These are phyloP conservation scores for Cyanoderma ruficeps DNA, from an alignment of 2,113 vertebrate genomes.

Conservation along the genomic window DNA sequence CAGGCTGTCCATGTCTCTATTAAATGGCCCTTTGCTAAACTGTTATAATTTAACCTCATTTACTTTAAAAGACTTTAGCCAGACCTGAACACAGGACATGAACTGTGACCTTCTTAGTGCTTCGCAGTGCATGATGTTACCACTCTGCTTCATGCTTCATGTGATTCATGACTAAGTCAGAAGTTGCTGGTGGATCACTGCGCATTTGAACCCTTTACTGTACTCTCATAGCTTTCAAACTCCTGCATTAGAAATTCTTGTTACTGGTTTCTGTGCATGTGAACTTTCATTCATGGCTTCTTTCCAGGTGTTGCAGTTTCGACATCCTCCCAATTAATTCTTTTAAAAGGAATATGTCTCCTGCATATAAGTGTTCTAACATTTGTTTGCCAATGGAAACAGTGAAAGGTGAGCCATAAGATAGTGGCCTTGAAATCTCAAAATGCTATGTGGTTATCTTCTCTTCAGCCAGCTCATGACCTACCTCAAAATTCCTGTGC, in stretches of 20 bases:
- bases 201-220: not conserved
- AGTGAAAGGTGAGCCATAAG: not conserved
- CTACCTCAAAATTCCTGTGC: not conserved
- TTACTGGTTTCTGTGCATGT: not conserved
- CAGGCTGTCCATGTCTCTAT: not conserved
- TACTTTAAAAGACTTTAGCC: not conserved
- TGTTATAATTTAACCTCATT: not conserved
- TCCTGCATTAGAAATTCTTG: not conserved
- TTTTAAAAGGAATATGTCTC: not conserved
- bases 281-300: not conserved
- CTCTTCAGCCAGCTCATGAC: not conserved
- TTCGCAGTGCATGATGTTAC: not conserved
- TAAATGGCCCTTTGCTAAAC: not conserved
- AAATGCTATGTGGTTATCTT: not conserved
- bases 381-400: not conserved
- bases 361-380: not conserved
- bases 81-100: not conserved
- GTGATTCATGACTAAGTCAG: not conserved
- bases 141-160: not conserved
- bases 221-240: not conserved
- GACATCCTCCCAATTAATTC: not conserved
- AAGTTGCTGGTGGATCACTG: not conserved
- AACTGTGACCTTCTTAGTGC: not conserved
- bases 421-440: not conserved
- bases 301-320: not conserved